Conservation (phyloP, 1,140 invertebrate species). For the Nilaparvata lugens region DNA sequence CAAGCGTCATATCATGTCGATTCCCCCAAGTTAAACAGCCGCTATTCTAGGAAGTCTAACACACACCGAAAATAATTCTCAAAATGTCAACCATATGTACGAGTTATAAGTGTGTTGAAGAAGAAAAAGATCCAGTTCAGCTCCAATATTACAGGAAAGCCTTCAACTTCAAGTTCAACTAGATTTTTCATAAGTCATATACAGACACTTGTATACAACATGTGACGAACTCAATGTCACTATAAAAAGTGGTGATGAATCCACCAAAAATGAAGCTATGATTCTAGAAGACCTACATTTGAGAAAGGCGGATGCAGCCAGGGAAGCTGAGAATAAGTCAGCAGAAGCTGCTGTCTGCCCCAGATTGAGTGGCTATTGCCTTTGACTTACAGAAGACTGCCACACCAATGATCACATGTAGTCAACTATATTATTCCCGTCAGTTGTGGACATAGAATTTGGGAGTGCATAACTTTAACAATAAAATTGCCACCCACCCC, state of each 20-base stretch:
- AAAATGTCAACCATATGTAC: too few relatives aligned
- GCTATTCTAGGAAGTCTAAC: too few relatives aligned
- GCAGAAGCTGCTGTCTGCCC: neutral
- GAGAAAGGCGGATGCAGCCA: neutral
- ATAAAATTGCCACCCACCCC: neutral
- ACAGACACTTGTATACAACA: neutral
- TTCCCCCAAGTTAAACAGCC: too few relatives aligned
- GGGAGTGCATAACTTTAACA: neutral
- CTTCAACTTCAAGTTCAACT: too few relatives aligned
- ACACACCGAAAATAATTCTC: too few relatives aligned
- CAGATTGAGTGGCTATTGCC: neutral
- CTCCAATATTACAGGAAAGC: too few relatives aligned
- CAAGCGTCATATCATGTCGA: too few relatives aligned
- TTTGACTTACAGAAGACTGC: neutral
- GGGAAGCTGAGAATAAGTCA: neutral
- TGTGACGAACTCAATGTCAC: neutral
- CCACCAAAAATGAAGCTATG: neutral
- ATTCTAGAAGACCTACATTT: neutral
- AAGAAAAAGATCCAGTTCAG: too few relatives aligned
- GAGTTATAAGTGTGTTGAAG: too few relatives aligned
- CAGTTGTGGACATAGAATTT: neutral
- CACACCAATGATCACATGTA: neutral
- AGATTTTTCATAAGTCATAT: neutral
- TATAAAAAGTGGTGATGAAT: neutral
- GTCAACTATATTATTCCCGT: neutral